These are phyloP conservation scores for Clarias batrachus DNA, from an alignment of 2,113 vertebrate species.

Conservation along the genomic window DNA sequence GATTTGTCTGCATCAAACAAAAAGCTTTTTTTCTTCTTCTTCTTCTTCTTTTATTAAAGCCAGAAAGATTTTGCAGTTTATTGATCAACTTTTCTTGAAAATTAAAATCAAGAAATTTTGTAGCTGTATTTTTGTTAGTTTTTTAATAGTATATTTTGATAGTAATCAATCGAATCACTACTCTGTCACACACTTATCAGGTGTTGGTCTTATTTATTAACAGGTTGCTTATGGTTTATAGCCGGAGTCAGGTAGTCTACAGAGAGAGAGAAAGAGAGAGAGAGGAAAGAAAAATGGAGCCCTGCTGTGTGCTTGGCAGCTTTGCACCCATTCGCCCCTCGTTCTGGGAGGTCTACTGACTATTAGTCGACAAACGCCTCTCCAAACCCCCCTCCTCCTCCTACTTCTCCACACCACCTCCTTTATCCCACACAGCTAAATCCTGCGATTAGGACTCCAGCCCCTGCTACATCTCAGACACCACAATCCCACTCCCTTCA, in stretches of 20 bases:
- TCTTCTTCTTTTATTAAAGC: not conserved
- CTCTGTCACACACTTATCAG: not conserved
- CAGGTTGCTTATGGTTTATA: not conserved
- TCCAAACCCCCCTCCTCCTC: not conserved
- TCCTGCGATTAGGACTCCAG: constrained; percentile 13
- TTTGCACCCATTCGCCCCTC: not conserved
- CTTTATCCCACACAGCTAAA: not conserved
- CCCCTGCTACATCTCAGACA: not conserved
- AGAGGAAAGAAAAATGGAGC: not conserved
- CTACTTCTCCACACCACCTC: not conserved
- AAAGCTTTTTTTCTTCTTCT: not conserved
- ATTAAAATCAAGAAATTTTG: not conserved
- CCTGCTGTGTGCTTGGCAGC: constrained; percentile 25
- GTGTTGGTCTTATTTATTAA: not conserved
- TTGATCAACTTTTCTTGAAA: not conserved
- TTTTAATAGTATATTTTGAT: not conserved
- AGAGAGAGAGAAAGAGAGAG: not conserved
- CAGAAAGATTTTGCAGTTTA: not conserved
- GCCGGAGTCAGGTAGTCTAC: constrained; percentile 15
- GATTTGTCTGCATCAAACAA: not conserved
- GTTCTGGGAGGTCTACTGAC: constrained; percentile 37
- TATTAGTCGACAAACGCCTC: constrained; percentile 32
- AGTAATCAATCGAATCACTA: not conserved
- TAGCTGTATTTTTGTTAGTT: not conserved
- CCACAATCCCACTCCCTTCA: not conserved